A percentile compares a stretch with the other conserved stretches of the same genome.
phyloP scores from a whole-genome alignment of 92 coral and sea anemone species.

The Phenganax marumi region DNA sequence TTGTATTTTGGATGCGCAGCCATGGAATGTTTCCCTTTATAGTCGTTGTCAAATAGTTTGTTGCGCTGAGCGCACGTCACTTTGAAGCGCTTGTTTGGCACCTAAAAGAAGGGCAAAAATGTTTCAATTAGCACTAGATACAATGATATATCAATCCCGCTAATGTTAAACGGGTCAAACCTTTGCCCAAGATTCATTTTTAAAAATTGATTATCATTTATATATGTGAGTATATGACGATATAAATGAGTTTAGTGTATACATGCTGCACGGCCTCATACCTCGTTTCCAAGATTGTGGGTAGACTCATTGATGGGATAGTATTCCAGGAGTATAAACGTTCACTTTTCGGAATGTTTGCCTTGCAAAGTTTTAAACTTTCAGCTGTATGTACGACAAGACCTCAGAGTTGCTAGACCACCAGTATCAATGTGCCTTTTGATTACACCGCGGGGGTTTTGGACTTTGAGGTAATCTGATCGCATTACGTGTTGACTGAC shows the following conservation, averaged over 20 bases:
- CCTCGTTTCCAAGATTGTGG: too few relatives aligned
- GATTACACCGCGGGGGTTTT: constrained; percentile 5
- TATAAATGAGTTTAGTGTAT: too few relatives aligned
- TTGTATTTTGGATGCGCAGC: constrained; percentile 13
- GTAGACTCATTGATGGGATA: too few relatives aligned
- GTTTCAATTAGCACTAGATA: background rate
- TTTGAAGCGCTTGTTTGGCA: constrained; percentile 2
- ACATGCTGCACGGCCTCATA: too few relatives aligned
- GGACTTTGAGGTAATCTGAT: constrained; percentile 12
- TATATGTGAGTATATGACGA: too few relatives aligned
- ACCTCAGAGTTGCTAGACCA: too few relatives aligned
- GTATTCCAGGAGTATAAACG: too few relatives aligned
- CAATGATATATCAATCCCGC: background rate
- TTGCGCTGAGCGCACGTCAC: background rate
- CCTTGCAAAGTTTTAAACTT: too few relatives aligned
- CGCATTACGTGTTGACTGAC: background rate
- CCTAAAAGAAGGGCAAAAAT: constrained; percentile 2
- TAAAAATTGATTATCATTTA: background rate
- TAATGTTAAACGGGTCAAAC: too few relatives aligned
- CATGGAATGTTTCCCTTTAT: background rate
- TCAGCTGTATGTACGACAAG: background rate
- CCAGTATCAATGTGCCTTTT: background rate
- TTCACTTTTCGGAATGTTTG: too few relatives aligned
- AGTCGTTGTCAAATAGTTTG: background rate
- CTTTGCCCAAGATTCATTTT: background rate